Evolutionary conservation across 2,113 vertebrate genomes (phyloP).

Genomic region (Patagioenas fasciata): DNA sequence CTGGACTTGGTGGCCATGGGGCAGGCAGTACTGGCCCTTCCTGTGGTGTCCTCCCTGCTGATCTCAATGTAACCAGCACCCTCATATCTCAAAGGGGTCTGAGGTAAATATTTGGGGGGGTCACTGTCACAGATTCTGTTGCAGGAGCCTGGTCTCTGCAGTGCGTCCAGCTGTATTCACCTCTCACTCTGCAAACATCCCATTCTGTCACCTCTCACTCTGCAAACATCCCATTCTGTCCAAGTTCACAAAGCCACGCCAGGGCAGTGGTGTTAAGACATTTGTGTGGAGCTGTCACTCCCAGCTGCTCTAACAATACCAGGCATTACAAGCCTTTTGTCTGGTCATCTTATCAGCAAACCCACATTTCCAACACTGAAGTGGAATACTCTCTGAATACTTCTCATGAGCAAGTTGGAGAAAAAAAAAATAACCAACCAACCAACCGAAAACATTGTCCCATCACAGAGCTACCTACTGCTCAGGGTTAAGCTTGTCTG

Average conservation of each 20-base stretch:
- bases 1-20: neutral
- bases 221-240: neutral
- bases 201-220: neutral
- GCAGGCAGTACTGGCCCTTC: neutral
- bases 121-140: neutral
- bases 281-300: neutral
- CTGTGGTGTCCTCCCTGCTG: neutral
- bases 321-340: neutral
- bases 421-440: neutral
- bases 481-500: neutral
- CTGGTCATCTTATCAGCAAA: neutral
- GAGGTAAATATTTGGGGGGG: neutral
- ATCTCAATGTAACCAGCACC: neutral
- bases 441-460: neutral
- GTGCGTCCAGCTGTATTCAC: neutral
- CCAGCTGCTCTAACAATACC: neutral
- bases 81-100: accelerated
- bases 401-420: neutral
- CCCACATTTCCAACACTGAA: neutral
- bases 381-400: neutral
- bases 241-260: neutral
- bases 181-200: neutral
- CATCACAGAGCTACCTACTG: neutral
- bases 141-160: neutral
- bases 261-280: neutral